These are phyloP conservation scores for Sipunculus nudus DNA, from an alignment of 2,888 invertebrate species.

Conservation along the genomic window DNA sequence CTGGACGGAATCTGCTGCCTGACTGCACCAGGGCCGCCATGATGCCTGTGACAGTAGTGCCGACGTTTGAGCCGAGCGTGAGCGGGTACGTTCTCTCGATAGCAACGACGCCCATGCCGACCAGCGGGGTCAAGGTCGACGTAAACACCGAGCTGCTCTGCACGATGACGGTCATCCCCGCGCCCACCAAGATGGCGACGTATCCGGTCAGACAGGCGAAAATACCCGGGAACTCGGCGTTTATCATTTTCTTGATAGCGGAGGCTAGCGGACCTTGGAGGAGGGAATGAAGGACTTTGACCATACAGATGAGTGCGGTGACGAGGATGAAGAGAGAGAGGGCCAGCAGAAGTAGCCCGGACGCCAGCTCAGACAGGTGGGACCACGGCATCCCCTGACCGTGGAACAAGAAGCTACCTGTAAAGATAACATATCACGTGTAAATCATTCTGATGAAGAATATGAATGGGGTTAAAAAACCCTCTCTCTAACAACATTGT, in stretches of 20 bases:
- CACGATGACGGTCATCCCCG: slow-evolving; percentile 70
- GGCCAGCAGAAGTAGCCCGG: slow-evolving; percentile 34
- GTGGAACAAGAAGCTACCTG: slow-evolving; percentile 31
- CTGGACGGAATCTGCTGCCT: slow-evolving; percentile 22
- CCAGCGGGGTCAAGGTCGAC: slow-evolving; percentile 71
- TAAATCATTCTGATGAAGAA: no score
- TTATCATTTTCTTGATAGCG: slow-evolving; percentile 35
- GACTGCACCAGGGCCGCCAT: slow-evolving; percentile 67
- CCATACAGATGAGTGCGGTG: slow-evolving; percentile 36
- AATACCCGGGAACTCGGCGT: slow-evolving; percentile 40
- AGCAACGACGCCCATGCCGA: slow-evolving; percentile 70
- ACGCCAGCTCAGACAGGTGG: slow-evolving; percentile 21
- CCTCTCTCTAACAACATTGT: no score
- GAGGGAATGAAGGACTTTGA: slow-evolving; percentile 40
- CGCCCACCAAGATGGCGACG: slow-evolving; percentile 69
- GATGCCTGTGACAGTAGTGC: slow-evolving; percentile 71
- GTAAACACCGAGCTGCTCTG: slow-evolving; percentile 73
- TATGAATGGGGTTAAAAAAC: no score
- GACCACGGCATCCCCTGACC: no score
- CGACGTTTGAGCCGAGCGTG: slow-evolving; percentile 71
- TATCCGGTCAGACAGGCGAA: slow-evolving; percentile 65
- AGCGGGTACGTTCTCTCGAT: slow-evolving; percentile 71
- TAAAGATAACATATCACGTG: no score
- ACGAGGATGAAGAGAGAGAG: slow-evolving; percentile 35
- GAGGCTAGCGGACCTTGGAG: slow-evolving; percentile 33